Percentiles rank a stretch among this genome's conserved stretches.
Evolutionary conservation across 1,140 invertebrate species (phyloP).

Genomic region (Hyposmocoma kahamanoa): DNA sequence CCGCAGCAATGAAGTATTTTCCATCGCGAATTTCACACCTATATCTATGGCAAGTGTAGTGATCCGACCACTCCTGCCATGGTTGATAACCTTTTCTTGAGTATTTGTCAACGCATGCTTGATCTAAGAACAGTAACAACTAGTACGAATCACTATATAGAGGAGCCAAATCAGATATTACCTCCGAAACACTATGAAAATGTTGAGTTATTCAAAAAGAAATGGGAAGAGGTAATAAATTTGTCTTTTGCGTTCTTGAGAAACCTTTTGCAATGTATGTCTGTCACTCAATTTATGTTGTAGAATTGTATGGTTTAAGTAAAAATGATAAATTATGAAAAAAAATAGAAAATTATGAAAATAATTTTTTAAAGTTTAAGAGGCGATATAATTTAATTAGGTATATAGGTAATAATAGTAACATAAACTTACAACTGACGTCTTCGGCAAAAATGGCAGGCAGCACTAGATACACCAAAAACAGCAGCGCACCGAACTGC

Average conservation of each 20-base stretch:
- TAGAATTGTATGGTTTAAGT: no score
- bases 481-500: slow-evolving; percentile 21
- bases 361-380: background rate
- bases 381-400: background rate
- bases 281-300: no score
- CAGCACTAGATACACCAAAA: slow-evolving; percentile 20
- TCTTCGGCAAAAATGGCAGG: slow-evolving; percentile 31
- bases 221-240: no score
- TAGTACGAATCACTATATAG: background rate
- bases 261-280: no score
- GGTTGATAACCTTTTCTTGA: slow-evolving; percentile 67
- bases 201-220: no score
- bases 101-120: slow-evolving; percentile 67
- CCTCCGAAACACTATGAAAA: no score
- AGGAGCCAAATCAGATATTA: no score
- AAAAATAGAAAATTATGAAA: background rate
- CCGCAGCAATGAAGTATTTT: slow-evolving; percentile 65
- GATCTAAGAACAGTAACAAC: slow-evolving; percentile 31
- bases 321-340: no score
- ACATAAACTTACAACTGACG: slow-evolving; percentile 34
- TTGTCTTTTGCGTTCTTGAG: no score
- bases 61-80: slow-evolving; percentile 68
- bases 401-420: background rate
- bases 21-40: slow-evolving; percentile 62
- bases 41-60: slow-evolving; percentile 62